Base-by-base conservation (phyloP, 2,797 vertebrate species). In the Sebastiscus albofasciatus region DNA sequence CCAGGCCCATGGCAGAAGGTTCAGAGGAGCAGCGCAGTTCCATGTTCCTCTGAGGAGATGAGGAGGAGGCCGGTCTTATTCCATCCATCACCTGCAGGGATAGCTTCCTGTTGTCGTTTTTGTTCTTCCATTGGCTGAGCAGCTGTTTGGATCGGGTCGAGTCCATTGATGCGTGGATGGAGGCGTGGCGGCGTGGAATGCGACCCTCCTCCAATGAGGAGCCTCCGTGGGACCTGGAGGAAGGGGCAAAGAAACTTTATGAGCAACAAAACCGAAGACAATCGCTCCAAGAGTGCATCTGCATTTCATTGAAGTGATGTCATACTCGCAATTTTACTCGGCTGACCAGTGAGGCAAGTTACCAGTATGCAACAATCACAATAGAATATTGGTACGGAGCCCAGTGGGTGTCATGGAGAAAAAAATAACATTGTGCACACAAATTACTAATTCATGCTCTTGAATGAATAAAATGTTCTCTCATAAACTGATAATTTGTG, bases 61-160 rank as follows among this genome's bases (percentile, higher is more conserved):
- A 97, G 5, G 96, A 85, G 8, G 90, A 90, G 2, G 89, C 46
- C 0, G 92, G 92, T 74, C 91, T 93, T 56, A 98, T 97, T 0
- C 96, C 96, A 86, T 99, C 97, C 91, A 98, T 97, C 5, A 97
- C 97, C 82, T 98, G 97, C 78, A 99, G 92, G 2, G 98, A 98
- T 83, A 98, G 67, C 90, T 99, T 98, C 10, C 98, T 94, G 85
- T 94, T 97, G 92, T 98, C 97, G 1, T 97, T 98, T 91, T 98
- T 98, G 68, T 95, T 98, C 92, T 98, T 98, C 98, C 98, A 99
- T 78, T 99, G 98, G 52, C 97, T 98, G 60, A 99, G 97, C 60
- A 99, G 96, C 89, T 99, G 98, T 83, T 98, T 98, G 80, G 98
- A 98, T 3, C 97, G 94, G 3, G 97, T 96, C 0, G 98, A 99